A percentile compares a stretch with the other conserved stretches of the same genome.
Evolutionary conservation across 2,888 invertebrate species (phyloP).

Genomic region (Seladonia tumulorum): DNA sequence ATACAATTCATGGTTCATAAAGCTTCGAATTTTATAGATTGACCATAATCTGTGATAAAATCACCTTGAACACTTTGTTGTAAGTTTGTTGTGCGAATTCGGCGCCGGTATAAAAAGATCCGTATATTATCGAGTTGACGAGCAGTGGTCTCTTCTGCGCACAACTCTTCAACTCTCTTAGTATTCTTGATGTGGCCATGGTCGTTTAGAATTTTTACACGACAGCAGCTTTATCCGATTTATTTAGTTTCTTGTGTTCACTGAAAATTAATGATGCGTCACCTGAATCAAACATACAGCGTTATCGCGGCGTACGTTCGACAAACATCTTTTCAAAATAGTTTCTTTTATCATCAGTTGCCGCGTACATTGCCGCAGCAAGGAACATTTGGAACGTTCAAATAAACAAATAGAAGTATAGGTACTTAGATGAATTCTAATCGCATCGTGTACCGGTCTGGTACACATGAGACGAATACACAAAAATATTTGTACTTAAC

Average conservation of each 20-base stretch:
- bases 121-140: slow-evolving; percentile 88
- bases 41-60: neutral
- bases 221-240: neutral
- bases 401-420: neutral
- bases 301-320: neutral
- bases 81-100: slow-evolving; percentile 92
- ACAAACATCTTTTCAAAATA: neutral
- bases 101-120: slow-evolving; percentile 91
- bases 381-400: neutral
- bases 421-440: neutral
- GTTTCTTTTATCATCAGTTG: neutral
- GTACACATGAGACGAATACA: too few species aligned
- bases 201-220: neutral
- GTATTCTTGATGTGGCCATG: slow-evolving; percentile 68
- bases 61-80: slow-evolving; percentile 88
- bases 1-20: neutral
- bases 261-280: slow-evolving; percentile 31
- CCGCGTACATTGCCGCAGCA: too few species aligned
- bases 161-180: slow-evolving; percentile 60
- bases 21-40: neutral
- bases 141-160: slow-evolving; percentile 74
- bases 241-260: neutral
- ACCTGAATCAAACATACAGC: neutral
- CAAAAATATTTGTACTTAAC: neutral
- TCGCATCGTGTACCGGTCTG: neutral